Base-by-base conservation (phyloP, 2,113 vertebrate genomes). In the Seriola quinqueradiata region DNA sequence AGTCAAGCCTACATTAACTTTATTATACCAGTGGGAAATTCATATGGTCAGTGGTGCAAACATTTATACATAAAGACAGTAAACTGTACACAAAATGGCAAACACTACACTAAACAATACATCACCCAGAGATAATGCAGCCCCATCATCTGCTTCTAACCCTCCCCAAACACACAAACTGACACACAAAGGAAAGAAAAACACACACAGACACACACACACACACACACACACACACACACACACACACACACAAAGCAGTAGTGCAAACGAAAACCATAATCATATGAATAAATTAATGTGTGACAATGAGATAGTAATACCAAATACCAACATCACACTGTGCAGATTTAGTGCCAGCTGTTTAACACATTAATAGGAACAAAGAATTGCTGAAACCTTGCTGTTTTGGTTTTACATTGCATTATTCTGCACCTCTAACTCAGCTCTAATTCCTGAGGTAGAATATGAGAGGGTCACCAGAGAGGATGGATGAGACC, bases 231-330 rank as follows among this genome's bases (percentile, higher is more conserved):
- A 64, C 71, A 64, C 32, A 57, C 28, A 36, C 7, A 77, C 17
- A 78, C 46, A 52, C 71, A 68, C 44, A 38, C 8, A 77, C 17
- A 80, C 46, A 81, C 25, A 64, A 54, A 72, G 57, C 70, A 70
- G 32, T 9, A 23, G 23, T 38, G 42, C 65, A 77, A 72, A 72
- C 16, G 28, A 28, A 36, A 84, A 58, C 23, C 19, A 59, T 54
- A 64, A 87, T 82, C 58, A 77, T 63, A 78, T 66, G 52, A 83
- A 81, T 86, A 77, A 65, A 87, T 55, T n/a, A 75, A 58, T 34
- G 11, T 70, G 46, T 64, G 79, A 80, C 65, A 73, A 75, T 70
- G n/a, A 76, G 44, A 81, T 57, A 58, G 58, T 70, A 72, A 83
- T 79, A 52, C 32, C 42, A 61, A 79, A 73, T 58, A 75, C 74